phyloP scores from a whole-genome alignment of 2,888 invertebrate genomes.

The Achlya flavicornis region DNA sequence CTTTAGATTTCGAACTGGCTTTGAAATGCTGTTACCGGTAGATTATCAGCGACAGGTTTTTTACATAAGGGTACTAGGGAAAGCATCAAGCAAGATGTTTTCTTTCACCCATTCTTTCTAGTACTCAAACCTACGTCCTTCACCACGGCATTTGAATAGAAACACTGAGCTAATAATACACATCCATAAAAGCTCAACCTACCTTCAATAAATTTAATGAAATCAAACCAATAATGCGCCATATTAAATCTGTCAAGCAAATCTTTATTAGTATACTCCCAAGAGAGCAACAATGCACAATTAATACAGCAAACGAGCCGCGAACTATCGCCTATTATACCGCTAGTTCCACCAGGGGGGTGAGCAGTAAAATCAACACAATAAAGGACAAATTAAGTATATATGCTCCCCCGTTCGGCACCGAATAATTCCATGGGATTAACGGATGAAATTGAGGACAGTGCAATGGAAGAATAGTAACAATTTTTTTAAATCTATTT shows the following conservation, averaged over 20 bases:
- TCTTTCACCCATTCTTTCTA: too few species aligned
- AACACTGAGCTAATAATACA: too few species aligned
- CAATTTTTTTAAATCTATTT: too few species aligned
- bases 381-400: slow-evolving; percentile 68
- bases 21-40: too few species aligned
- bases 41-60: too few species aligned
- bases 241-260: slow-evolving; percentile 37
- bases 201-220: background rate
- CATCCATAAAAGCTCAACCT: background rate
- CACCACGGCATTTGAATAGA: too few species aligned
- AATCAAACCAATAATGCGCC: slow-evolving; percentile 23
- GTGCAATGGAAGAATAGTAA: slow-evolving; percentile 6
- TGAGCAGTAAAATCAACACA: slow-evolving; percentile 41
- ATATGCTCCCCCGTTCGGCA: slow-evolving; percentile 41
- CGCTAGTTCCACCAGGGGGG: slow-evolving; percentile 15
- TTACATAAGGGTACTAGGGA: too few species aligned
- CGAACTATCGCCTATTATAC: slow-evolving; percentile 50
- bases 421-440: slow-evolving; percentile 52
- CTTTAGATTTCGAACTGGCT: too few species aligned
- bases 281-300: slow-evolving; percentile 66
- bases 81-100: too few species aligned
- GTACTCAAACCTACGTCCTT: too few species aligned
- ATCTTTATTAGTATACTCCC: slow-evolving; percentile 44
- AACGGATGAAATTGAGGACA: slow-evolving; percentile 44
- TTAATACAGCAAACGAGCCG: slow-evolving; percentile 67